Conservation (phyloP, 2,888 invertebrate species). For the Rhagophthalmus giganteus region DNA sequence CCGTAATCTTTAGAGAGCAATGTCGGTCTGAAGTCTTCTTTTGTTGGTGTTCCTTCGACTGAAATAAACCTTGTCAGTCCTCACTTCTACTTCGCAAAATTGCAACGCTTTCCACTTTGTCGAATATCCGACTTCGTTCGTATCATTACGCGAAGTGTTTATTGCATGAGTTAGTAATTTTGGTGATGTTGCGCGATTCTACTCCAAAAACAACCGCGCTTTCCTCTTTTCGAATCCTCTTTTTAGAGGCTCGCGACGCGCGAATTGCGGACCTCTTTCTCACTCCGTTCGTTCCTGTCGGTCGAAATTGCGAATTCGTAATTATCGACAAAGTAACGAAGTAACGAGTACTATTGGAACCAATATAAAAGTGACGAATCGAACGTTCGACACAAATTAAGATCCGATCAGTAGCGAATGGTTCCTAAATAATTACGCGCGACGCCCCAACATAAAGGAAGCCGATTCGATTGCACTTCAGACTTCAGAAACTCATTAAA, state of each 20-base stretch:
- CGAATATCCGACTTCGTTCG: conserved; percentile 16
- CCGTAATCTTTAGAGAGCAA: conserved; percentile 12
- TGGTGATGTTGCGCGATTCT: not conserved
- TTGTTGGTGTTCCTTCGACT: conserved; percentile 30
- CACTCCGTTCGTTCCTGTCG: not conserved
- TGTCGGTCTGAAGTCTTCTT: conserved; percentile 25
- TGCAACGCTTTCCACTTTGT: conserved; percentile 18
- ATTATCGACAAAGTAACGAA: conserved; percentile 1
- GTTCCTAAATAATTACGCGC: conserved; percentile 25
- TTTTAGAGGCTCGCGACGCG: not conserved
- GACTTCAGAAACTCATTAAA: conserved; percentile 28
- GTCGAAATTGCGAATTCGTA: not conserved
- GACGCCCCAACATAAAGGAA: conserved; percentile 17
- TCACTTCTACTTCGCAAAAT: conserved; percentile 22
- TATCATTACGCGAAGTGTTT: conserved; percentile 17
- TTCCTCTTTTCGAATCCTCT: too few relatives aligned
- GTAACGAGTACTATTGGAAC: not conserved
- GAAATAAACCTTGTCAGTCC: conserved; percentile 35
- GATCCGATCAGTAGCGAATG: conserved; percentile 18
- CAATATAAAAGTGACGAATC: conserved; percentile 12
- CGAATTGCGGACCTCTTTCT: not conserved
- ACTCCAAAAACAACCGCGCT: too few relatives aligned
- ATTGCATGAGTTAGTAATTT: conserved; percentile 12
- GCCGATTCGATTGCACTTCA: conserved; percentile 19
- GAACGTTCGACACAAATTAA: conserved; percentile 18